Conservation (phyloP, 2,797 vertebrate genomes). For the Crypturellus tataupa region DNA sequence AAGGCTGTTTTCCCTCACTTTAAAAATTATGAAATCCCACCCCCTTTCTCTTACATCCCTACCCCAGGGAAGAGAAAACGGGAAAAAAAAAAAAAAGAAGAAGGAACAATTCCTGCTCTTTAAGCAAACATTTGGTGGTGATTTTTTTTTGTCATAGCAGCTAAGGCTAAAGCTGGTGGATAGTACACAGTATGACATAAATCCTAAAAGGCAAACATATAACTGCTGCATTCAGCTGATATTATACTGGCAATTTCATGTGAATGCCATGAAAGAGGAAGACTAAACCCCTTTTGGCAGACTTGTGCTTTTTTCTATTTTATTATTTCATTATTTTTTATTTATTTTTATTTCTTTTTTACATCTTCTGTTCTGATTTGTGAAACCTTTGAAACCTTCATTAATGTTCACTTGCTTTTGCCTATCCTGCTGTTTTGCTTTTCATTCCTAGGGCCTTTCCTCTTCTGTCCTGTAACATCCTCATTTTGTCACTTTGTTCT, state of each 20-base stretch:
- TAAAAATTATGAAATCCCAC: background rate
- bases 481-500: background rate
- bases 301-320: background rate
- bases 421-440: background rate
- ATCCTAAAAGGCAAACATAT: constrained; percentile 30
- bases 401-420: background rate
- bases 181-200: constrained; percentile 5
- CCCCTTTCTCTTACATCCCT: background rate
- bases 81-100: too few relatives aligned
- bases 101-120: background rate
- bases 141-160: background rate
- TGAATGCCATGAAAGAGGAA: background rate
- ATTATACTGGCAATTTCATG: background rate
- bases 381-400: background rate
- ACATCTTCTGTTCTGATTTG: background rate
- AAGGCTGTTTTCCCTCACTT: background rate
- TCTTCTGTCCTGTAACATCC: background rate
- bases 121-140: background rate
- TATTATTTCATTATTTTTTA: background rate
- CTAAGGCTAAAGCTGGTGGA: background rate
- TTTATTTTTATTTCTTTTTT: too few relatives aligned
- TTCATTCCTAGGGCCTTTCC: background rate
- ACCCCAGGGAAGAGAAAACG: too few relatives aligned
- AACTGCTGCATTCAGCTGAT: background rate
- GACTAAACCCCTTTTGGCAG: background rate